These are phyloP conservation scores for Plodia interpunctella DNA, from an alignment of 1,140 invertebrate species.

Conservation along the genomic window DNA sequence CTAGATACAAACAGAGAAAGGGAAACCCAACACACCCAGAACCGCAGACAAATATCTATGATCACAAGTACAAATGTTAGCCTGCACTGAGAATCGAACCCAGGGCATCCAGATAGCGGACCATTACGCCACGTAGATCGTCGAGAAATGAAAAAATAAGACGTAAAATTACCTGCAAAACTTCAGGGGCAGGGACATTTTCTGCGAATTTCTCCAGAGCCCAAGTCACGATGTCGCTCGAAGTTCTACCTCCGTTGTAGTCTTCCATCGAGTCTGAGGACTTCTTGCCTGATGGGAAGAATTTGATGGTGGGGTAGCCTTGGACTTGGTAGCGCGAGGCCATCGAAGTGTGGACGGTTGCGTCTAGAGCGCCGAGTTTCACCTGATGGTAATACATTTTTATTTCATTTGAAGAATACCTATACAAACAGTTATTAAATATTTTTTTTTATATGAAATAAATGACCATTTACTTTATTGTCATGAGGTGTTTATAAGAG, in stretches of 20 bases:
- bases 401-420: background rate
- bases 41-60: no score
- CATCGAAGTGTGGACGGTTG: slow-evolving; percentile 92
- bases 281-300: slow-evolving; percentile 92
- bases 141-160: no score
- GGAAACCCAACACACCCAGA: no score
- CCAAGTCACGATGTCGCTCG: slow-evolving; percentile 94
- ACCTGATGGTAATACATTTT: slow-evolving; percentile 71
- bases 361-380: slow-evolving; percentile 97
- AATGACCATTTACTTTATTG: no score
- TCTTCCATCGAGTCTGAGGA: slow-evolving; percentile 83
- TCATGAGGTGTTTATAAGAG: no score
- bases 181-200: slow-evolving; percentile 92
- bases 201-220: slow-evolving; percentile 91
- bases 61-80: no score
- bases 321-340: slow-evolving; percentile 88
- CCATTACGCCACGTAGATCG: no score
- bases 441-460: no score
- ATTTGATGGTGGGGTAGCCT: slow-evolving; percentile 99
- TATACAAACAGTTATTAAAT: no score
- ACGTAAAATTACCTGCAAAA: slow-evolving; percentile 81
- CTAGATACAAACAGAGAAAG: no score
- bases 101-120: no score
- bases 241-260: slow-evolving; percentile 93
- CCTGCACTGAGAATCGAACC: no score